Conservation (phyloP, 2,888 invertebrate genomes). For the Lasioglossum pauxillum region DNA sequence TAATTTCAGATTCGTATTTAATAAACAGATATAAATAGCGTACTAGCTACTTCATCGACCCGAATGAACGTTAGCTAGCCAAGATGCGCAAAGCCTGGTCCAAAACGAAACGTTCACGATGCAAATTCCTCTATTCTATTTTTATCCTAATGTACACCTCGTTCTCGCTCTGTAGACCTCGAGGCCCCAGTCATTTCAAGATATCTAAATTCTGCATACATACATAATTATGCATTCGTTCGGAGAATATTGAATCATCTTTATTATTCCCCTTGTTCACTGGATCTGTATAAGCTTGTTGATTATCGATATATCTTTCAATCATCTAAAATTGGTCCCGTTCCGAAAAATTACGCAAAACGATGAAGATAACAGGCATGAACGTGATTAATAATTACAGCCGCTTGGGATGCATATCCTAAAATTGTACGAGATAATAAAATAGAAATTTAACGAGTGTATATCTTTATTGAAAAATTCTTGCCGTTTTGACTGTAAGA, state of each 20-base stretch:
- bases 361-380: neutral
- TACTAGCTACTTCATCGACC: neutral
- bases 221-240: neutral
- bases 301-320: neutral
- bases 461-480: too few species aligned
- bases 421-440: neutral
- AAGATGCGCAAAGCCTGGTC: constrained; percentile 14
- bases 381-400: neutral
- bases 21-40: constrained; percentile 54
- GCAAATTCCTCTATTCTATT: constrained; percentile 40
- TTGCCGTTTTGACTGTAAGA: too few species aligned
- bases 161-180: neutral
- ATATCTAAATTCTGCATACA: neutral
- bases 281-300: neutral
- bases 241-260: neutral
- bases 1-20: constrained; percentile 39
- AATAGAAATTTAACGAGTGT: too few species aligned
- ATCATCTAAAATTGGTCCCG: neutral
- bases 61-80: constrained; percentile 13
- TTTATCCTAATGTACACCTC: constrained; percentile 10
- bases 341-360: neutral
- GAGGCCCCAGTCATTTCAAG: neutral
- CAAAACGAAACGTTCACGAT: constrained; percentile 24
- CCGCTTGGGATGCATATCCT: neutral
- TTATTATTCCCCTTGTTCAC: neutral